Conservation (phyloP, 2,113 vertebrate genomes). For the Malaclemys terrapin region DNA sequence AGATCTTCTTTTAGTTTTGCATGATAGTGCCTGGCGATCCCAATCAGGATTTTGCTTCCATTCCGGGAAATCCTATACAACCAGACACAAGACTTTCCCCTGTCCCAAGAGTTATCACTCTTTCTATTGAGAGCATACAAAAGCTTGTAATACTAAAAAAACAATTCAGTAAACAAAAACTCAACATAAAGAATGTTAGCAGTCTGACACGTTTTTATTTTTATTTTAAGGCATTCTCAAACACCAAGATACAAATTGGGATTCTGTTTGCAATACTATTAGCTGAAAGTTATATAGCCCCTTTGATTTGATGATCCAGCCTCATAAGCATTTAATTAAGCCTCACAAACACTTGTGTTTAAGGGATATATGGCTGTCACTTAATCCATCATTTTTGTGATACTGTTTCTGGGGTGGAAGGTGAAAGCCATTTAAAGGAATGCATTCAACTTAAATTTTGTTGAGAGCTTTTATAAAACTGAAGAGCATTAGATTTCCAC, state of each 20-base stretch:
- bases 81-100: not conserved
- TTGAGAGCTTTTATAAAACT: not conserved
- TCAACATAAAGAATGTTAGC: not conserved
- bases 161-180: not conserved
- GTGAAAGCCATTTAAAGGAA: not conserved
- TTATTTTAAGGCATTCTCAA: too few species aligned
- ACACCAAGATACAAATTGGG: not conserved
- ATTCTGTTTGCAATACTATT: not conserved
- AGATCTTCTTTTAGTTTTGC: not conserved
- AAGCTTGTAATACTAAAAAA: not conserved
- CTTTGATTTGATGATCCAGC: not conserved
- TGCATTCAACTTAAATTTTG: not conserved
- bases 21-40: too few species aligned
- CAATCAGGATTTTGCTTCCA: not conserved
- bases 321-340: not conserved
- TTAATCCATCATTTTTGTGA: too few species aligned
- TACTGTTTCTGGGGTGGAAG: not conserved
- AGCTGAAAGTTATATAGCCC: not conserved
- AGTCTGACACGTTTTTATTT: not conserved
- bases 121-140: not conserved
- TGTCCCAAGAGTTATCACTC: not conserved
- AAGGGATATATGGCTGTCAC: not conserved
- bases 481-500: not conserved
- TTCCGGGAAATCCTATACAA: not conserved
- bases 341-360: accelerated